Conservation (phyloP, 2,888 invertebrate species). For the Hipparchia semele region DNA sequence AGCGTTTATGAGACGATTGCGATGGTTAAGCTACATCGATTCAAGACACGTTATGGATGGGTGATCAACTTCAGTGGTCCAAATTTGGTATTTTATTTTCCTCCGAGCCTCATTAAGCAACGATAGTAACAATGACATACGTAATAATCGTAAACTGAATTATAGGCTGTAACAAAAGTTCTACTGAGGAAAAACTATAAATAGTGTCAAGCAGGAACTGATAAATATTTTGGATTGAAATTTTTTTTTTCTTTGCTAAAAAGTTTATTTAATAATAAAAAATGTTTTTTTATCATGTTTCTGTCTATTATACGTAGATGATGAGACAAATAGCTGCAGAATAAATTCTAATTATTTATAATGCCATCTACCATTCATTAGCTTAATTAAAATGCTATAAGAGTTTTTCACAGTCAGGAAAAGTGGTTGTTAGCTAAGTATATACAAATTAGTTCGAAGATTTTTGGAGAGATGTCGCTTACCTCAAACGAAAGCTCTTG, state of each 20-base stretch:
- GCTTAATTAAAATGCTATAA: neutral
- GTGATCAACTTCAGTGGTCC: neutral
- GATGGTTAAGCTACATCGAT: neutral
- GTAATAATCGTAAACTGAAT: neutral
- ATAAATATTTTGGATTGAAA: too few relatives aligned
- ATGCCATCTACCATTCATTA: slow-evolving; percentile 18
- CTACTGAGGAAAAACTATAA: neutral
- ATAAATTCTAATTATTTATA: neutral
- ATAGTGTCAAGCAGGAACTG: neutral
- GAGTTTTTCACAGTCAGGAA: neutral
- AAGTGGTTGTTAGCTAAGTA: neutral
- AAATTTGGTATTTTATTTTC: neutral
- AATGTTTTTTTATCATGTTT: too few relatives aligned
- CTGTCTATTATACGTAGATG: too few relatives aligned
- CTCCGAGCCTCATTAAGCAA: neutral
- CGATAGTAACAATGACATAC: neutral
- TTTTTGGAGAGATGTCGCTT: slow-evolving; percentile 51
- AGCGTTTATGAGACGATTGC: neutral
- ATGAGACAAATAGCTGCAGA: too few relatives aligned
- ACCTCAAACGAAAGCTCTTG: neutral
- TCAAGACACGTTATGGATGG: neutral
- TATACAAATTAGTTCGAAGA: slow-evolving; percentile 13
- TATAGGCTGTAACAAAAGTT: neutral
- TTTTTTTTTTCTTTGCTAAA: too few relatives aligned
- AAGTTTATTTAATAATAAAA: too few relatives aligned